Evolutionary conservation across 2,797 vertebrate species (phyloP).

Genomic region (Cercopithecus diana): DNA sequence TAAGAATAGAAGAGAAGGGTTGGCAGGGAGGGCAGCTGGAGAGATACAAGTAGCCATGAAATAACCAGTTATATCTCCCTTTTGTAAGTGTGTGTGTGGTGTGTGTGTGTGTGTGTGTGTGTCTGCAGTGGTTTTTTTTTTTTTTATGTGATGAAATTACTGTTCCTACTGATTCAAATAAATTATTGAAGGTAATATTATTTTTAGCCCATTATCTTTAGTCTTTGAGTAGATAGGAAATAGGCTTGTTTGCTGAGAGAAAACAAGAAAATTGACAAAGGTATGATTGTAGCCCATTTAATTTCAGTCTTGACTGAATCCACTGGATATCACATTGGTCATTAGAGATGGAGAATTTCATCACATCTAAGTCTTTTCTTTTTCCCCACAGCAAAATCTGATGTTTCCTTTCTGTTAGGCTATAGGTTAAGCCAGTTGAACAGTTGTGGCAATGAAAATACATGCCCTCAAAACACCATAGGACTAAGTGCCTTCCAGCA

Average conservation of each 20-base stretch:
- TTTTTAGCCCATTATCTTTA: neutral
- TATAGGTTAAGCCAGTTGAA: neutral
- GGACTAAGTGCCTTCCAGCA: neutral
- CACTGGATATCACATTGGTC: neutral
- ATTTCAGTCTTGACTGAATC: slow-evolving; percentile 27
- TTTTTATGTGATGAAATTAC: neutral
- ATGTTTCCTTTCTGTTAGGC: neutral
- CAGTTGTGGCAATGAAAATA: neutral
- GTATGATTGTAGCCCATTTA: neutral
- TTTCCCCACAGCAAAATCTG: neutral
- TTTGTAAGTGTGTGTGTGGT: neutral
- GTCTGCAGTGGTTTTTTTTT: neutral
- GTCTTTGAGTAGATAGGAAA: neutral
- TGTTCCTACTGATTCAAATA: neutral
- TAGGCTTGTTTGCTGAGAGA: neutral
- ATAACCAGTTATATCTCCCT: neutral
- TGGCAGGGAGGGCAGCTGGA: no score
- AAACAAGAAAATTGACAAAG: neutral
- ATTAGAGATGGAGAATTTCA: neutral
- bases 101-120: neutral
- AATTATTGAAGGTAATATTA: neutral
- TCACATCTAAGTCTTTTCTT: neutral
- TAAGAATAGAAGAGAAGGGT: neutral
- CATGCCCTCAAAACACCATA: neutral
- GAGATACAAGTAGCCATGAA: neutral